Evolutionary conservation across 2,113 vertebrate genomes (phyloP).

Genomic region (Rana temporaria): DNA sequence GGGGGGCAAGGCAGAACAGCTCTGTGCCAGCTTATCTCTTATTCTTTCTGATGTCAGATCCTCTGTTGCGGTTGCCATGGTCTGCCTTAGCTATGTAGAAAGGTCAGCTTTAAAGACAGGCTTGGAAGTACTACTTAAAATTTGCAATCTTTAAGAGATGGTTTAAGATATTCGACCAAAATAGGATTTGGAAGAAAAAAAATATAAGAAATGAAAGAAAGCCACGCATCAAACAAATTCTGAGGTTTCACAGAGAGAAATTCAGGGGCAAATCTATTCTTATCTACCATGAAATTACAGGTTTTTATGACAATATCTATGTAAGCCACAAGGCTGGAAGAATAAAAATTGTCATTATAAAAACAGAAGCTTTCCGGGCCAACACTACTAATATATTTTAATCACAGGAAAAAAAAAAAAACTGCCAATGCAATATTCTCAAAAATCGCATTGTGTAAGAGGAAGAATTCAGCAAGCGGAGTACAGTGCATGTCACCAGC

Average conservation of each 20-base stretch:
- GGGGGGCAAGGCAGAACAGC: no score
- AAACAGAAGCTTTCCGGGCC: neutral
- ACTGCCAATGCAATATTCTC: neutral
- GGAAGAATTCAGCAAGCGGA: neutral
- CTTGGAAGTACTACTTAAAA: no score
- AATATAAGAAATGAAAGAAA: neutral
- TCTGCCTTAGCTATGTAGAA: no score
- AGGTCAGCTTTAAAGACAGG: no score
- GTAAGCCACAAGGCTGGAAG: neutral
- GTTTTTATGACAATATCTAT: neutral
- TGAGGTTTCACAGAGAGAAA: neutral
- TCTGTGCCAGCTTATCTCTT: no score
- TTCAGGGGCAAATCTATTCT: neutral
- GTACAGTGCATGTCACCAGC: no score
- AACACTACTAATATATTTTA: neutral
- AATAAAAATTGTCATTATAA: neutral
- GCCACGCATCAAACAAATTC: neutral
- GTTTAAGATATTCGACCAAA: no score
- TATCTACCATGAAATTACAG: neutral
- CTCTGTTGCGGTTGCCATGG: no score
- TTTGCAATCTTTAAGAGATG: no score
- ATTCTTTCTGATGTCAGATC: no score
- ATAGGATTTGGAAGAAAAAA: no score
- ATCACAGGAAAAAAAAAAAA: neutral
- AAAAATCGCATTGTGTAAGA: no score